Base-by-base conservation (phyloP, 2,113 vertebrate species). In the Ancistrus triradiatus region DNA sequence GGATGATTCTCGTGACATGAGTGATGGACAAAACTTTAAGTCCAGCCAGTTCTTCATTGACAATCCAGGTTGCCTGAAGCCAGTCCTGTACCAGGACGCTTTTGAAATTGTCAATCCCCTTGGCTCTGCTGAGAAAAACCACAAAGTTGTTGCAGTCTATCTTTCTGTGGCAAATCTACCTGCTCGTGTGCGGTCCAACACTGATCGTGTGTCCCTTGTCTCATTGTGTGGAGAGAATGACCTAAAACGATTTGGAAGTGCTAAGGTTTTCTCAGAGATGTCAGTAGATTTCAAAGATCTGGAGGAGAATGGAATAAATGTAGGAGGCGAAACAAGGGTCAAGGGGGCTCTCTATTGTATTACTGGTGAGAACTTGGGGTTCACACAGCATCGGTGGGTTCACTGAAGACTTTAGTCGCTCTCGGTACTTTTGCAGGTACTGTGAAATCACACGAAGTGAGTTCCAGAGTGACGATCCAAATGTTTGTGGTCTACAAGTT, bases 121-220 rank as follows among this genome's bases (percentile, higher is more conserved):
- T 1, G 49, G 49, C 2, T 65, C 61, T 38, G 75, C 61, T 9
- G 66, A 67, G 9, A 71, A 65, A 43, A 73, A 15, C n/a, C 63
- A 72, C 58, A 77, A 77, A 63, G 49, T 70, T 31, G 3, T 73
- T 46, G 64, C 69, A 31, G 69, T 76, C 4, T 70, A 70, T 70
- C 42, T 68, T 25, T 73, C 72, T 46, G 7, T 77, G 22, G 66
- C 66, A 24, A 79, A 79, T 58, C 7, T 37, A 37, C 35, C 35
- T 13, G 13, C 8, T 37, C 35, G 13, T 37, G 2, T 37, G 7
- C 35, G 8, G 2, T 61, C 69, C 7, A 66, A 59, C 15, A 13
- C 10, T 68, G 25, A 72, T 74, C 11, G 73, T 73, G 65, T 37
- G 35, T 74, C 18, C 1, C 35, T 74, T 22, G 57, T 63, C 18